phyloP scores from a whole-genome alignment of 2,113 vertebrate species.

The Neotragus pygmaeus region DNA sequence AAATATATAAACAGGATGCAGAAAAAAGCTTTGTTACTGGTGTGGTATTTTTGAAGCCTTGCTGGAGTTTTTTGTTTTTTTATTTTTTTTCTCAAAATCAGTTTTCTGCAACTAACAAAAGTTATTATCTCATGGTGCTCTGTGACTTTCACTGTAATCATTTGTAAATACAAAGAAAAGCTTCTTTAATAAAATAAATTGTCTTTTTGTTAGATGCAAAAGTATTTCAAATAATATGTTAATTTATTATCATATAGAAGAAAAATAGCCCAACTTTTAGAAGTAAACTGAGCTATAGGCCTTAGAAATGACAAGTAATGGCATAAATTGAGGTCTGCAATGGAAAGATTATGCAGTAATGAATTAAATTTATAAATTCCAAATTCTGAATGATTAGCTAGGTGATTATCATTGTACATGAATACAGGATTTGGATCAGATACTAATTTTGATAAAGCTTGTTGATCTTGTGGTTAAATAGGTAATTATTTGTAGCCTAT shows the following conservation, averaged over 20 bases:
- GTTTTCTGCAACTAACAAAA: not conserved
- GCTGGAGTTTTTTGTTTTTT: not conserved
- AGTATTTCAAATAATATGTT: not conserved
- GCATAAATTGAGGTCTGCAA: not conserved
- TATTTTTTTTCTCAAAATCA: not conserved
- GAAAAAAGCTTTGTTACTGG: not conserved
- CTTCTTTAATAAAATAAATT: not conserved
- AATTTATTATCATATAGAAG: not conserved
- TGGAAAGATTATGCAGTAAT: not conserved
- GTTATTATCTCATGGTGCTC: not conserved
- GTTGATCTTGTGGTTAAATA: not conserved
- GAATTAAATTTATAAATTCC: not conserved
- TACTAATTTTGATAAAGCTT: not conserved
- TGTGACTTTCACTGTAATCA: not conserved
- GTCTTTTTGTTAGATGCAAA: not conserved
- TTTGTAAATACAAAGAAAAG: conserved; percentile 28
- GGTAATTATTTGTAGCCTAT: conserved; percentile 6
- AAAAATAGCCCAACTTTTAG: not conserved
- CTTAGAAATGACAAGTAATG: not conserved
- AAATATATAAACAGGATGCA: not conserved
- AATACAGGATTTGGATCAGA: not conserved
- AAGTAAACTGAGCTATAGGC: not conserved
- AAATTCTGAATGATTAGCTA: not conserved
- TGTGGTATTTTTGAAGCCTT: conserved; percentile 5
- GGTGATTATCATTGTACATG: not conserved